Evolutionary conservation across 2,797 vertebrate species (phyloP), one percentile per base, ranked within the genome.

Genomic region (Sebastes paucispinis): DNA sequence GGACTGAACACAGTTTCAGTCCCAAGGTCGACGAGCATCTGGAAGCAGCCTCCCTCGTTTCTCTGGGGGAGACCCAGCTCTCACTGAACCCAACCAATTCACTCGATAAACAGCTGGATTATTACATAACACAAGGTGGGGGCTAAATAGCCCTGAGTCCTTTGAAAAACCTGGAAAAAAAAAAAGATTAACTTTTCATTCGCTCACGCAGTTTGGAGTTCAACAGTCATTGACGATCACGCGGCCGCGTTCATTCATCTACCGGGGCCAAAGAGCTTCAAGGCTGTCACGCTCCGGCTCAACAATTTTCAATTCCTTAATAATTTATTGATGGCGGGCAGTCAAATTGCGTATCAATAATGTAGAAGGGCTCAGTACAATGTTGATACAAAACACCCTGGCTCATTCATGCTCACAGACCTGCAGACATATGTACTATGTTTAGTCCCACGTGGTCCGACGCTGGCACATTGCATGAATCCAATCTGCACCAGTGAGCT

Each of bases 281-380:
- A 82, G 86, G 84, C 92, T 82, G 79, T 91, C 87, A 87, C 85
- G 87, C 77, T 68, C 69, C 69, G 5, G 89, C 87, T 90, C 85
- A 91, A 92, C 93, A 94, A 93, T 91, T 92, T 95, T 94, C 80
- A 93, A 92, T 92, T 91, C 89, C 88, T 92, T 89, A 90, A 93
- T 95, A 79, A 95, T 93, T 94, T 92, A 94, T 93, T 92, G 87
- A 94, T 94, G 90, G 87, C 77, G 11, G 79, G 89, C 92, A 94
- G 91, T 94, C 93, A 95, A 94, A 94, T 93, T 91, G 91, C 87
- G 73, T 92, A 92, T 95, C 84, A 94, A 94, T 95, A 94, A 95
- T 95, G 93, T 92, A 95, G 91, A 89, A 81, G 90, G 90, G 90
- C 76, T 92, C 91, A 91, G 93, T 92, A 91, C 91, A 89, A 85